Conservation (phyloP, 2,797 vertebrate species). For the Staurois parvus region DNA sequence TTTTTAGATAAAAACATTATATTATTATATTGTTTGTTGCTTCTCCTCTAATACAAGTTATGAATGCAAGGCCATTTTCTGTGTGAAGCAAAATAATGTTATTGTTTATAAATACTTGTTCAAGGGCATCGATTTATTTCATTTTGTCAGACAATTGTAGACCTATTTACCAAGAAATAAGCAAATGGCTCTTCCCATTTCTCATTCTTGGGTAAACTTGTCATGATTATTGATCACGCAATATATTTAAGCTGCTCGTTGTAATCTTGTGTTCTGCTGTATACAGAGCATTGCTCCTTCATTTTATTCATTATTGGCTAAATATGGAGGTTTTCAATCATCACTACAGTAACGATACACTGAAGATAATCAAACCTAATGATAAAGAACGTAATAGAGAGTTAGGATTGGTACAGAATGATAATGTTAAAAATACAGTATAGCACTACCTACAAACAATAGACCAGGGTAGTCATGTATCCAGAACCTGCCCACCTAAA, state of each 20-base stretch:
- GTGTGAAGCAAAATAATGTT: constrained; percentile 29
- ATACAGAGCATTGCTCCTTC: background rate
- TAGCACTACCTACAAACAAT: no score
- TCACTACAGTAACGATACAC: background rate
- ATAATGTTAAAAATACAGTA: no score
- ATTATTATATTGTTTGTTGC: constrained; percentile 20
- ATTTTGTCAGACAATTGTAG: constrained; percentile 42
- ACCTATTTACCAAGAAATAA: constrained; percentile 39
- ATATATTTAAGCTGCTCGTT: constrained; percentile 20
- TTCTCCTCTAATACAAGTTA: constrained; percentile 5
- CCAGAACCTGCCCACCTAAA: no score
- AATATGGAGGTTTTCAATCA: background rate
- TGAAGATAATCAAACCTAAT: background rate
- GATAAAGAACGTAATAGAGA: background rate
- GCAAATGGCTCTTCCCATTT: constrained; percentile 39
- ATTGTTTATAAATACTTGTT: constrained; percentile 25
- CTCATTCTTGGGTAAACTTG: constrained; percentile 43
- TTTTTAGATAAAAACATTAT: background rate
- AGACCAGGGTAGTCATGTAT: no score
- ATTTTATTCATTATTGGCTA: constrained; percentile 3
- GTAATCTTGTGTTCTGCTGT: background rate
- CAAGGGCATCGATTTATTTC: constrained; percentile 43
- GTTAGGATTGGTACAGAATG: no score
- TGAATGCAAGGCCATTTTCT: constrained; percentile 6
- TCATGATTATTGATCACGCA: constrained; percentile 47